phyloP scores from a whole-genome alignment of 2,888 invertebrate species.

The Dinocampus coccinellae region DNA sequence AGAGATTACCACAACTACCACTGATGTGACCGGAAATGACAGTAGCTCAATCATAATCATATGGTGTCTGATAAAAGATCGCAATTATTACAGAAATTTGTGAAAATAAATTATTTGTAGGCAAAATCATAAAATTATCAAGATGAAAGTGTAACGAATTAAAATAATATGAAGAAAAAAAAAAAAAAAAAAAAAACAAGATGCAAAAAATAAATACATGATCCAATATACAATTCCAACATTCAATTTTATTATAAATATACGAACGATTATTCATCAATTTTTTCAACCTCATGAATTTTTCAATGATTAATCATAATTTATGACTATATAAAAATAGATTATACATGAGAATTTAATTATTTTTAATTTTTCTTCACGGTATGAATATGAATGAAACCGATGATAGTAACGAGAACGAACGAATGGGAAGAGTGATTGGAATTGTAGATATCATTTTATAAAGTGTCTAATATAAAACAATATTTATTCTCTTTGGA shows the following conservation, averaged over 20 bases:
- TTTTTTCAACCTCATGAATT: neutral
- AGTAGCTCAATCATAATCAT: neutral
- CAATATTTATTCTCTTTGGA: constrained; percentile 11
- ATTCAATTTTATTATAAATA: too few species aligned
- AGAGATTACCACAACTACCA: neutral
- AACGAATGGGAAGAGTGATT: neutral
- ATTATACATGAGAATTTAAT: neutral
- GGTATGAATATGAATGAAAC: neutral
- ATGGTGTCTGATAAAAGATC: neutral
- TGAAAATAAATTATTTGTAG: neutral
- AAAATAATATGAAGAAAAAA: neutral
- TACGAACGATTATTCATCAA: too few species aligned
- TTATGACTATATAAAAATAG: neutral
- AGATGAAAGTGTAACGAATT: neutral
- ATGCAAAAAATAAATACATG: too few species aligned
- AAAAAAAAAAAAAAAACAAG: neutral
- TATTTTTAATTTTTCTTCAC: neutral
- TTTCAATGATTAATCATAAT: neutral
- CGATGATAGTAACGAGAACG: neutral
- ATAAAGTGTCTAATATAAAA: constrained; percentile 6
- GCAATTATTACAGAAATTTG: neutral
- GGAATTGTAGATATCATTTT: constrained; percentile 15
- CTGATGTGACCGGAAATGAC: neutral
- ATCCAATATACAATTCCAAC: too few species aligned
- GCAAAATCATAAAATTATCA: neutral